Evolutionary conservation across 2,888 invertebrate genomes (phyloP).

Genomic region (Spilarctia lutea): DNA sequence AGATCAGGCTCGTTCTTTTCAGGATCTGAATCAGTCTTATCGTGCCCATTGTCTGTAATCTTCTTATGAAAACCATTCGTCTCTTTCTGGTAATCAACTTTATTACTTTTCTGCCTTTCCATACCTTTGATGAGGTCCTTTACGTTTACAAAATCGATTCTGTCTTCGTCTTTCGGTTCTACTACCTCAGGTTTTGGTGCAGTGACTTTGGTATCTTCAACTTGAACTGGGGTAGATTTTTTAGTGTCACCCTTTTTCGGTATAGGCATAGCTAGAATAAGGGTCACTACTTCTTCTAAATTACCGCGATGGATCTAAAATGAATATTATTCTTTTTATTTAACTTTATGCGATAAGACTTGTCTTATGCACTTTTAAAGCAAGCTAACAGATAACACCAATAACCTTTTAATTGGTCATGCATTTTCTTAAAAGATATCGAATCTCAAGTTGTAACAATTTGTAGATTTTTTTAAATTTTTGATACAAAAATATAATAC

Average conservation of each 20-base stretch:
- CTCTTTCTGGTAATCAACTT: constrained; percentile 65
- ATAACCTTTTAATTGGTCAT: background rate
- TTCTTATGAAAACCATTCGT: constrained; percentile 79
- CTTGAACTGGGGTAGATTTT: constrained; percentile 60
- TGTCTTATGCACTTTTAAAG: background rate
- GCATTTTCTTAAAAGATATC: background rate
- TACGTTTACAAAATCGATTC: constrained; percentile 86
- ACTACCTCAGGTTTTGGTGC: constrained; percentile 57
- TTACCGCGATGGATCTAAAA: constrained; percentile 87
- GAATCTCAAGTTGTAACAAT: background rate
- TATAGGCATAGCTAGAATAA: constrained; percentile 78
- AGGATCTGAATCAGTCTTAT: constrained; percentile 57
- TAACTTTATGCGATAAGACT: background rate
- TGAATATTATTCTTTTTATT: constrained; percentile 19
- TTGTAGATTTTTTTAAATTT: background rate
- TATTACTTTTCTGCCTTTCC: constrained; percentile 81
- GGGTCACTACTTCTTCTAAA: constrained; percentile 80
- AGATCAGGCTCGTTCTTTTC: constrained; percentile 57
- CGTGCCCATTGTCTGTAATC: constrained; percentile 71
- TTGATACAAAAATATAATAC: constrained; percentile 14
- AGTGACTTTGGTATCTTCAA: constrained; percentile 64
- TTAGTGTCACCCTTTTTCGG: constrained; percentile 73
- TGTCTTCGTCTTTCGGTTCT: constrained; percentile 80
- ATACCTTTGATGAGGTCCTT: constrained; percentile 88
- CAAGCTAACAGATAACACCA: background rate